Evolutionary conservation across 2,888 invertebrate genomes (phyloP).

Genomic region (Merodon equestris): DNA sequence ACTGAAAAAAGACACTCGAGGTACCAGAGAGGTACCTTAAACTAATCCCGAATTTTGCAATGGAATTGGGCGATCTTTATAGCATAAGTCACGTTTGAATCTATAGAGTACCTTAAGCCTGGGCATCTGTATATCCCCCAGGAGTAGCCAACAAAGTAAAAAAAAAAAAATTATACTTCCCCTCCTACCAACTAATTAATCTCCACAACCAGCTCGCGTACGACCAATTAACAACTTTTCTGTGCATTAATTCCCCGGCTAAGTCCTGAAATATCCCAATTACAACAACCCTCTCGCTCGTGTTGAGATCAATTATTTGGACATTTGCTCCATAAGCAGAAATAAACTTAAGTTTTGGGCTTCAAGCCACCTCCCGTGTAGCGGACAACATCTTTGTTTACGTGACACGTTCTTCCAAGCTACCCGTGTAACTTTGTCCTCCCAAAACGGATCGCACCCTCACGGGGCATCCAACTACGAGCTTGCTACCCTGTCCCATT

Average conservation of each 20-base stretch:
- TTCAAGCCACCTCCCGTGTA: not conserved
- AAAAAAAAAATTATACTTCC: too few relatives aligned
- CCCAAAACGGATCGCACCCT: constrained; percentile 16
- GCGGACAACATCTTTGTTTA: constrained; percentile 40
- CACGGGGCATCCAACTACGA: too few relatives aligned
- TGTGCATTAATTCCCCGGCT: constrained; percentile 43
- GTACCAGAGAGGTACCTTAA: too few relatives aligned
- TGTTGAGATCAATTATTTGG: constrained; percentile 59
- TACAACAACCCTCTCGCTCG: constrained; percentile 32
- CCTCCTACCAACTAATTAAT: not conserved
- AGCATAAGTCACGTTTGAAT: too few relatives aligned
- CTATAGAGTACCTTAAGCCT: too few relatives aligned
- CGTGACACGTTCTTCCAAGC: constrained; percentile 56
- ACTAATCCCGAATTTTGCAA: too few relatives aligned
- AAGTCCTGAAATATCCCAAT: constrained; percentile 41
- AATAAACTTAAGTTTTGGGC: constrained; percentile 55
- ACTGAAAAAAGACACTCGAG: too few relatives aligned
- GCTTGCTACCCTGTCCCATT: not conserved
- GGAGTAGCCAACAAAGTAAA: too few relatives aligned
- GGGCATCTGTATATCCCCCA: too few relatives aligned
- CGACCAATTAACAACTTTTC: constrained; percentile 47
- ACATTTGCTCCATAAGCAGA: constrained; percentile 52
- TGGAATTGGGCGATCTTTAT: too few relatives aligned
- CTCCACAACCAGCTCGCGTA: constrained; percentile 45
- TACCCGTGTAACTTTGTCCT: constrained; percentile 3